A percentile compares a stretch with the other conserved stretches of the same genome.
These are phyloP conservation scores for Athripsodes cinereus DNA, from an alignment of 2,888 invertebrate genomes.

Conservation along the genomic window DNA sequence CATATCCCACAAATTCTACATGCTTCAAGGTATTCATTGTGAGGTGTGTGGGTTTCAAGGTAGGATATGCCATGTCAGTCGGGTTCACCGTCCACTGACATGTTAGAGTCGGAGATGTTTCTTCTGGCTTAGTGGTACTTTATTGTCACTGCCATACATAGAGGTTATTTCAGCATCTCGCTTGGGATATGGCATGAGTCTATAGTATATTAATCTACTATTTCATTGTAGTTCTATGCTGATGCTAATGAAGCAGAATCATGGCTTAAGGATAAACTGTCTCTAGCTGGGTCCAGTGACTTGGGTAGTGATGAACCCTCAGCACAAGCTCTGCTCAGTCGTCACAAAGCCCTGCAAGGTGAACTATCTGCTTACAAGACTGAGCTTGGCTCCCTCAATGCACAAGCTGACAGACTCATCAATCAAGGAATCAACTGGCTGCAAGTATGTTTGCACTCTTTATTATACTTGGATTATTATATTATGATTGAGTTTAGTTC, in stretches of 20 bases:
- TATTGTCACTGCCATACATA: too few species aligned
- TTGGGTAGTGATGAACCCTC: slow-evolving; percentile 90
- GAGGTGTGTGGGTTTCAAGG: too few species aligned
- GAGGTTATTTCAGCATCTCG: too few species aligned
- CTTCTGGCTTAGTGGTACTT: too few species aligned
- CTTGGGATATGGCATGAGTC: too few species aligned
- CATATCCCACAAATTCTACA: too few species aligned
- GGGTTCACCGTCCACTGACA: too few species aligned
- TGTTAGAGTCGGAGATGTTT: too few species aligned
- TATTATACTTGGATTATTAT: not conserved
- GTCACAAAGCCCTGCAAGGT: slow-evolving; percentile 82
- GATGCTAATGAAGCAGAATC: slow-evolving; percentile 98
- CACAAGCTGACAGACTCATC: slow-evolving; percentile 71
- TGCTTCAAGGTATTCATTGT: too few species aligned
- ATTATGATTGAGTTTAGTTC: not conserved
- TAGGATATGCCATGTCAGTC: too few species aligned
- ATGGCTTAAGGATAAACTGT: slow-evolving; percentile 94
- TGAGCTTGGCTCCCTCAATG: slow-evolving; percentile 75
- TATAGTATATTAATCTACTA: not conserved
- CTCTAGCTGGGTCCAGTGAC: slow-evolving; percentile 83
- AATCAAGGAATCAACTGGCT: slow-evolving; percentile 60
- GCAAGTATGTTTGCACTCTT: slow-evolving; percentile 28
- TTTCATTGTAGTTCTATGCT: slow-evolving; percentile 68
- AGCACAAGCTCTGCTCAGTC: slow-evolving; percentile 78
- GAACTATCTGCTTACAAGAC: slow-evolving; percentile 84